These are phyloP conservation scores for Mobula hypostoma DNA, from an alignment of 2,113 vertebrate genomes.

Conservation along the genomic window DNA sequence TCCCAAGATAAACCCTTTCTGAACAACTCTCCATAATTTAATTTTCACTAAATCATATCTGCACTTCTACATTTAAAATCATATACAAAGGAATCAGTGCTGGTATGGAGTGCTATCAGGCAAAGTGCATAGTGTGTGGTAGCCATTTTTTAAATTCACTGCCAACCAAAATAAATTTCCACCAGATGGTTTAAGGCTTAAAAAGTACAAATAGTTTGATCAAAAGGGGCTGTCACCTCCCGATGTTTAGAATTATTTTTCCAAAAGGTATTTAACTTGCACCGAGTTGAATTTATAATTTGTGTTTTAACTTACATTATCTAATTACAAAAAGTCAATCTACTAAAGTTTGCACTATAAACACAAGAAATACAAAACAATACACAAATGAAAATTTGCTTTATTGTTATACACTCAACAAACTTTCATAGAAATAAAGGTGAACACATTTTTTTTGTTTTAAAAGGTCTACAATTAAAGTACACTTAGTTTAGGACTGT, in stretches of 20 bases:
- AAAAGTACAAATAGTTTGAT: neutral
- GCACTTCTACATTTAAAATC: neutral
- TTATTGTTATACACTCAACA: constrained; percentile 38
- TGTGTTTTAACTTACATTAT: neutral
- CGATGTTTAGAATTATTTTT: neutral
- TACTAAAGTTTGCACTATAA: constrained; percentile 10
- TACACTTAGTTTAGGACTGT: constrained; percentile 35
- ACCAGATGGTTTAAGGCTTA: neutral
- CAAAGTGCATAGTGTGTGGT: neutral
- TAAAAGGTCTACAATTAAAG: constrained; percentile 30
- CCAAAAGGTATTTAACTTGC: neutral
- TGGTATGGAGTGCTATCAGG: neutral
- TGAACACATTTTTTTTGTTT: constrained; percentile 34
- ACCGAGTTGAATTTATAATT: neutral
- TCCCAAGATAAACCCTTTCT: neutral
- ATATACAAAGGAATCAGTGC: neutral
- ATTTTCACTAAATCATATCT: neutral
- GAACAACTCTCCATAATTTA: neutral
- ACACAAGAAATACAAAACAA: constrained; percentile 38
- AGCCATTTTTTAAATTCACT: neutral
- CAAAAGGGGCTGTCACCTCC: neutral
- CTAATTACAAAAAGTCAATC: neutral
- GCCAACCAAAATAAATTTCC: neutral
- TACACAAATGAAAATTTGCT: constrained; percentile 32
- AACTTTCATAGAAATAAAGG: constrained; percentile 35